These are phyloP conservation scores for Archocentrus centrarchus DNA, from an alignment of 2,113 vertebrate genomes.

Conservation along the genomic window DNA sequence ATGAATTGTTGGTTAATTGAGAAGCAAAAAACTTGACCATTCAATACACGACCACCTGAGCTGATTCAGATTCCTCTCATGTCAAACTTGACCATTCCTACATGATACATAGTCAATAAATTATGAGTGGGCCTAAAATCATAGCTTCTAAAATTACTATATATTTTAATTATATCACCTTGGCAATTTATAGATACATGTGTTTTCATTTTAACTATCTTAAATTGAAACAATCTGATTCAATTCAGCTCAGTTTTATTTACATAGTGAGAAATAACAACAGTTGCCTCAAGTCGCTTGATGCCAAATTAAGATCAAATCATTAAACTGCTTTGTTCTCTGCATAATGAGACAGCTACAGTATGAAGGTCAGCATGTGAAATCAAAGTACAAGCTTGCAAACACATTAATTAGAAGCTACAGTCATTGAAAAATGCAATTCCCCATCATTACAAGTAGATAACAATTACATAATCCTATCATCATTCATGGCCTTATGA, in stretches of 20 bases:
- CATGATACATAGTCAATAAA: too few species aligned
- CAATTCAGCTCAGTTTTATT: too few species aligned
- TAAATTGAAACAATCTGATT: background rate
- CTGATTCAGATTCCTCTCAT: too few species aligned
- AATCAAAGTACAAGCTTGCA: background rate
- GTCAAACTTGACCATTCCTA: too few species aligned
- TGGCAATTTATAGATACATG: too few species aligned
- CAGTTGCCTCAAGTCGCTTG: too few species aligned
- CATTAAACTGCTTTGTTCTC: conserved; percentile 24
- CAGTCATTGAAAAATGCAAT: conserved; percentile 14
- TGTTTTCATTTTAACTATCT: background rate
- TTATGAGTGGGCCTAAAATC: too few species aligned
- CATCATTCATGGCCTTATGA: conserved; percentile 19
- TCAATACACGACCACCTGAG: too few species aligned
- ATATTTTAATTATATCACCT: too few species aligned
- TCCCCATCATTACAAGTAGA: conserved; percentile 21
- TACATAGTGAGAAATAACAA: too few species aligned
- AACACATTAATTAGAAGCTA: conserved; percentile 7
- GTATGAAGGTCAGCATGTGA: conserved; percentile 29
- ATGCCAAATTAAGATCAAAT: background rate
- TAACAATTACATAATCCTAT: conserved; percentile 33
- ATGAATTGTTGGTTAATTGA: too few species aligned
- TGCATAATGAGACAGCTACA: background rate
- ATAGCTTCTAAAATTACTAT: background rate
- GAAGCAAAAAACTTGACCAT: too few species aligned